A percentile compares a stretch with the other conserved stretches of the same genome.
Evolutionary conservation across 2,888 invertebrate genomes (phyloP).

Genomic region (Slavum lentiscoides): DNA sequence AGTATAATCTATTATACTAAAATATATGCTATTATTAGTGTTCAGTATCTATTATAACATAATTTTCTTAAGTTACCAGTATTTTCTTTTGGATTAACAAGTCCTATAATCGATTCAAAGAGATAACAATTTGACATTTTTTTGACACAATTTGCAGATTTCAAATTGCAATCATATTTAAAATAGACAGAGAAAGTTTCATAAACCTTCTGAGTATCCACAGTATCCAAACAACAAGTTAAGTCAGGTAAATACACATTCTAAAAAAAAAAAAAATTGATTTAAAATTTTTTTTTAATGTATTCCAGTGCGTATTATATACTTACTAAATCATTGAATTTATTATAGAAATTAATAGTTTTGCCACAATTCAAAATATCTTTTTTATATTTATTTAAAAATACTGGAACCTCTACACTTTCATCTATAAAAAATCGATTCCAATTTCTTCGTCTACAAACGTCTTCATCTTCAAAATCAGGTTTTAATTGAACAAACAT

Average conservation of each 20-base stretch:
- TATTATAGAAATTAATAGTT: constrained; percentile 37
- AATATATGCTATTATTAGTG: too few relatives aligned
- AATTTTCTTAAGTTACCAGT: constrained; percentile 20
- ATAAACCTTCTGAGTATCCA: constrained; percentile 30
- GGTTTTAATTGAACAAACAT: constrained; percentile 36
- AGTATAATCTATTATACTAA: too few relatives aligned
- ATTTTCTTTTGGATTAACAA: background rate
- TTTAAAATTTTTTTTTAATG: background rate
- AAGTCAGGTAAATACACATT: constrained; percentile 33
- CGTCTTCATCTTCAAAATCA: constrained; percentile 29
- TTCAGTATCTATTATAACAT: background rate
- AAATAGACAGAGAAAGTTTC: constrained; percentile 27
- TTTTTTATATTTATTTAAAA: constrained; percentile 33
- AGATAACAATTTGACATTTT: constrained; percentile 40
- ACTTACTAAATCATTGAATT: constrained; percentile 39
- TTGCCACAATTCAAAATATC: constrained; percentile 38
- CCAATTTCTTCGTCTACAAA: background rate
- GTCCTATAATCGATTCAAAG: background rate
- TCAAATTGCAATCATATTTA: background rate
- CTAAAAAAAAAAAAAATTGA: constrained; percentile 10
- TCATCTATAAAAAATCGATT: constrained; percentile 34
- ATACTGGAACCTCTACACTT: constrained; percentile 25
- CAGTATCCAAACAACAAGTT: constrained; percentile 34
- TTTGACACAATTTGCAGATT: constrained; percentile 23
- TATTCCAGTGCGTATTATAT: background rate